Evolutionary conservation across 2,113 vertebrate genomes (phyloP).

Genomic region (Pygoscelis adeliae): DNA sequence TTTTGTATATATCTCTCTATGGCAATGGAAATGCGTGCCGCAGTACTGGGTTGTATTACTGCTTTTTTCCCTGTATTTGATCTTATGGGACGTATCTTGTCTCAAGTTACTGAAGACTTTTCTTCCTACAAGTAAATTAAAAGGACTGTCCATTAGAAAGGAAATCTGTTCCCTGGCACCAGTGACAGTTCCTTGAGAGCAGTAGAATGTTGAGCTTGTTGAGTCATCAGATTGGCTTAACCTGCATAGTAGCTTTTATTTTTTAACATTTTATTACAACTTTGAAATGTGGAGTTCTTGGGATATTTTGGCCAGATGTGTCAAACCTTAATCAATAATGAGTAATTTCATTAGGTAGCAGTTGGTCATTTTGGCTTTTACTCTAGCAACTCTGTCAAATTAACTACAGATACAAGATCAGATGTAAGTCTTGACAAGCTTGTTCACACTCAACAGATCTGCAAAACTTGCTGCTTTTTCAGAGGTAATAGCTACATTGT

Average conservation of each 20-base stretch:
- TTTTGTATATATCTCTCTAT: background rate
- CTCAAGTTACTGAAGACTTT: background rate
- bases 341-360: background rate
- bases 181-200: background rate
- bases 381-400: background rate
- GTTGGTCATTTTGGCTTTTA: background rate
- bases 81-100: background rate
- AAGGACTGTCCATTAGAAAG: background rate
- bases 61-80: background rate
- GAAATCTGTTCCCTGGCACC: background rate
- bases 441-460: background rate
- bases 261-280: background rate
- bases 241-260: background rate
- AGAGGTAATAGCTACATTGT: background rate
- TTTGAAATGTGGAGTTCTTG: background rate
- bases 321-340: background rate
- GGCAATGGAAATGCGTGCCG: background rate
- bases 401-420: background rate
- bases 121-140: background rate
- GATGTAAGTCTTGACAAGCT: background rate
- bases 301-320: background rate
- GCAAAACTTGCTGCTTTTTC: background rate
- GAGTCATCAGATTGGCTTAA: background rate
- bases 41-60: background rate
- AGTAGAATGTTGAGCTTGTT: background rate